A percentile compares a stretch with the other conserved stretches of the same genome.
Evolutionary conservation across 2,797 vertebrate genomes (phyloP).

Genomic region (Sitta carolinensis): DNA sequence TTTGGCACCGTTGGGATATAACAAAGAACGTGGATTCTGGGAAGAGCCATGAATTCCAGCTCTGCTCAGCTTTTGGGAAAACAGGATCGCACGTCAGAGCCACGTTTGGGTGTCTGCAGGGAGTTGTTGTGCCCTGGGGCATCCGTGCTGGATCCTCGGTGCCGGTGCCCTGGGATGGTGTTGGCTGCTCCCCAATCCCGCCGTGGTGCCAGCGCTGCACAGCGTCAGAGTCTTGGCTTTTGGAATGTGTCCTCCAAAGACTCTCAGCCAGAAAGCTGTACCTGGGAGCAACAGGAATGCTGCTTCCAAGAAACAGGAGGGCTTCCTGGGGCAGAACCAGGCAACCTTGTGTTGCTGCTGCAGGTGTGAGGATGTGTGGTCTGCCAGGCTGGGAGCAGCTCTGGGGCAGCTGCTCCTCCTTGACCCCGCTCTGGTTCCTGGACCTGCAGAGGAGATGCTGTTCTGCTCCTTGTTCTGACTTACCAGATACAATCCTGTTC

Average conservation of each 20-base stretch:
- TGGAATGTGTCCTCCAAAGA: fast-evolving
- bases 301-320: background rate
- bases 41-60: background rate
- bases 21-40: background rate
- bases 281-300: background rate
- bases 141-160: background rate
- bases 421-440: background rate
- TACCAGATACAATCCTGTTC: background rate
- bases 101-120: background rate
- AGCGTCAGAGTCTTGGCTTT: background rate
- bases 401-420: background rate
- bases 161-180: background rate
- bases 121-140: background rate
- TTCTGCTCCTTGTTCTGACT: background rate
- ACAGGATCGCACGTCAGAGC: background rate
- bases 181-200: background rate
- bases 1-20: background rate
- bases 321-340: background rate
- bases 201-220: background rate
- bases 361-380: fast-evolving
- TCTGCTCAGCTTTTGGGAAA: background rate
- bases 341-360: fast-evolving
- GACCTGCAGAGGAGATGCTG: background rate
- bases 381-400: background rate
- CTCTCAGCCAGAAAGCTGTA: background rate